Percentiles rank a stretch among this genome's conserved stretches.
These are phyloP conservation scores for Chiloscyllium punctatum DNA, from an alignment of 2,797 vertebrate species.

Conservation along the genomic window DNA sequence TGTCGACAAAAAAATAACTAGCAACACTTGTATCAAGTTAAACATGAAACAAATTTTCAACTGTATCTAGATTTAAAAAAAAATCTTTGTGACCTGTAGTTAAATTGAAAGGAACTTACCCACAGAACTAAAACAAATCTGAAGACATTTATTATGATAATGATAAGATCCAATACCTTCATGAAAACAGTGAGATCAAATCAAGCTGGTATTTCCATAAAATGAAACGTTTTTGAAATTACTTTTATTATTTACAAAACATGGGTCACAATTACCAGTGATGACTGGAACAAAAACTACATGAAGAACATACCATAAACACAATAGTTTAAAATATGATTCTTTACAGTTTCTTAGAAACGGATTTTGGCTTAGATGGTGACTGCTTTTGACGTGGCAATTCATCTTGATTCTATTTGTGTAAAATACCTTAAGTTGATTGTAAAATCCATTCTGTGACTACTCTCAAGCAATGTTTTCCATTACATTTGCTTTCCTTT, in stretches of 20 bases:
- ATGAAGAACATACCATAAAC: neutral
- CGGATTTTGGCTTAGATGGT: neutral
- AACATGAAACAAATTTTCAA: neutral
- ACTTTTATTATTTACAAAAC: neutral
- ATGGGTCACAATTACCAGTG: neutral
- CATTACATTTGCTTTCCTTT: conserved; percentile 28
- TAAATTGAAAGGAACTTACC: neutral
- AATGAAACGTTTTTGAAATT: neutral
- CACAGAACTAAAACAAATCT: neutral
- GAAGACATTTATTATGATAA: neutral
- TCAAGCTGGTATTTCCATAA: neutral
- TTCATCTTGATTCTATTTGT: conserved; percentile 32
- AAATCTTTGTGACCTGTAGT: neutral
- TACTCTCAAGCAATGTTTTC: conserved; percentile 27
- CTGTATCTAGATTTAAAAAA: neutral
- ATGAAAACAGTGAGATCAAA: neutral
- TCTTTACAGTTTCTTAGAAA: neutral
- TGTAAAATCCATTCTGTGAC: conserved; percentile 34
- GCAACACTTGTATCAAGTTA: neutral
- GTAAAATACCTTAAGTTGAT: conserved; percentile 22
- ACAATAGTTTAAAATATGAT: neutral
- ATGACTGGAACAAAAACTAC: neutral
- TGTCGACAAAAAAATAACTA: neutral
- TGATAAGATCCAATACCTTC: neutral
- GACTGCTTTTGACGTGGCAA: neutral